Evolutionary conservation across 1,140 invertebrate species (phyloP), one percentile per base, ranked within the genome.

Genomic region (Leptoteleia sp.): DNA sequence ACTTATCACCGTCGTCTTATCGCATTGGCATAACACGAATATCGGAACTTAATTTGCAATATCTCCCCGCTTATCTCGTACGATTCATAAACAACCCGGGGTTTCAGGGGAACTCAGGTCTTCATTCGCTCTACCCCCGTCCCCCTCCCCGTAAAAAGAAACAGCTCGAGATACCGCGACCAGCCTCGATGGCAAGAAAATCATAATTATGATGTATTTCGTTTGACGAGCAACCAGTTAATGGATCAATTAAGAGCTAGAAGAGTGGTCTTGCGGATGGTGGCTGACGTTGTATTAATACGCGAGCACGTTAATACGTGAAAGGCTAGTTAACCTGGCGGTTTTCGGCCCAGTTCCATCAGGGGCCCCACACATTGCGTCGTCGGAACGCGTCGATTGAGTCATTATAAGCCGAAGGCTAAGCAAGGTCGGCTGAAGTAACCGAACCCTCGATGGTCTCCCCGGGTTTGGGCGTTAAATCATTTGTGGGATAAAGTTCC

Each of bases 221-320:
- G 17, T 25, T 17, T 8, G 37, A 29, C 37, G 48, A 55, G 76
- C 73, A 77, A 79, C 52, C 59, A 65, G 47, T 40, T 33, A 42
- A 42, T 48, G 59, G 79, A 80, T 84, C 85, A 86, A 86, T 85
- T 77, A 86, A 84, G 83, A 86, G 82, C 83, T 85, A 85, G 84
- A 81, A 85, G 82, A 80, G 81, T 79, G 76, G 54, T 65, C 50
- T 62, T 27, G n/a, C n/a, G n/a, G n/a, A n/a, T n/a, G n/a, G n/a
- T n/a, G n/a, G n/a, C n/a, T n/a, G n/a, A n/a, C n/a, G n/a, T n/a
- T n/a, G n/a, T n/a, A n/a, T n/a, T n/a, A n/a, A n/a, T n/a, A n/a
- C n/a, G n/a, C n/a, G 22, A 6, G 22, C 22, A 3, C 22, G 22
- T 25, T 25, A 25, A 25, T 3, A 25, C 73, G 65, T 59, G 79